Percentiles rank a stretch among this genome's conserved stretches.
Conservation (phyloP, 2,888 invertebrate species). For the Thera britannica region DNA sequence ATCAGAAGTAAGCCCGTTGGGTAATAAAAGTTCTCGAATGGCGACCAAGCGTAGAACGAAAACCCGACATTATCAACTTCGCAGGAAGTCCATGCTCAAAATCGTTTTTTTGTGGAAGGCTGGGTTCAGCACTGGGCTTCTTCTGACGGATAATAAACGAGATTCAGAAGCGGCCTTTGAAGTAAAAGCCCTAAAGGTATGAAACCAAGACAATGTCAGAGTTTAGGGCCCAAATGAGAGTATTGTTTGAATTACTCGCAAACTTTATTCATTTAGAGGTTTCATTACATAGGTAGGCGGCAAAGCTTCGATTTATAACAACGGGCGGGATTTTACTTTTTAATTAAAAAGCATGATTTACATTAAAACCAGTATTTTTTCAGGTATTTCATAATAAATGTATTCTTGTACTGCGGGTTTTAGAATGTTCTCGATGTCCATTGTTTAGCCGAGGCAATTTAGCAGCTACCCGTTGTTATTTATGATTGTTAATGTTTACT, state of each 20-base stretch:
- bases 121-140: no score
- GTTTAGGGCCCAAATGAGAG: slow-evolving; percentile 30
- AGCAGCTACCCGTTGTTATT: not conserved
- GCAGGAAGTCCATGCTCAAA: no score
- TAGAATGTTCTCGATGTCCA: not conserved
- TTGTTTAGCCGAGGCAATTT: not conserved
- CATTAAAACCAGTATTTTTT: slow-evolving; percentile 4
- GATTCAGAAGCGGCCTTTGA: no score
- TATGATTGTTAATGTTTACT: no score
- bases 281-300: slow-evolving; percentile 21
- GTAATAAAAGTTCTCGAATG: not conserved
- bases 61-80: no score
- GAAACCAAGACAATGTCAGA: slow-evolving; percentile 19
- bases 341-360: slow-evolving; percentile 27
- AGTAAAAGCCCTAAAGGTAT: not conserved
- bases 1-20: no score
- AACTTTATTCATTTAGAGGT: slow-evolving; percentile 48
- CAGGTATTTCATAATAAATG: slow-evolving; percentile 11
- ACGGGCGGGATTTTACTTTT: slow-evolving; percentile 18
- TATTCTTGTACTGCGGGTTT: not conserved
- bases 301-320: slow-evolving; percentile 23
- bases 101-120: no score
- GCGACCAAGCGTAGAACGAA: no score
- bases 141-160: no score
- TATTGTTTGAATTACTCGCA: slow-evolving; percentile 40